phyloP scores from a whole-genome alignment of 1,140 invertebrate genomes.

The Drosophila miranda region DNA sequence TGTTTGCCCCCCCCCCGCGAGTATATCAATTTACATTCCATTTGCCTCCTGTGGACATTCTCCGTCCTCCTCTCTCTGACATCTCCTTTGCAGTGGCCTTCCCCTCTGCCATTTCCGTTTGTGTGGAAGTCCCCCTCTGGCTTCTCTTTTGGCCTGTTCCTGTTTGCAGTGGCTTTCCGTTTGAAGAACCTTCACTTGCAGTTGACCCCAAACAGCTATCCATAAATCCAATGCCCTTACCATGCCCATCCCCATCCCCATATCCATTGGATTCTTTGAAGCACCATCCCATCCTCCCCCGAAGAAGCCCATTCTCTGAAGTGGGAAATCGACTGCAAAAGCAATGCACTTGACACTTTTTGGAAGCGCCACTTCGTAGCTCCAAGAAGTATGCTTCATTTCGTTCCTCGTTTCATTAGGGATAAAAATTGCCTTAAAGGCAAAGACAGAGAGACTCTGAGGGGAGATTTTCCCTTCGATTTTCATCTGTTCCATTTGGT shows the following conservation, averaged over 20 bases:
- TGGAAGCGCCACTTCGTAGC: neutral
- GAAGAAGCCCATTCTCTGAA: constrained; percentile 30
- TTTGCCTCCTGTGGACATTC: constrained; percentile 28
- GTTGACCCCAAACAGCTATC: neutral
- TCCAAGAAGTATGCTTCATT: constrained; percentile 56
- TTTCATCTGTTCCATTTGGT: neutral
- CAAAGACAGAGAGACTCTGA: constrained; percentile 21
- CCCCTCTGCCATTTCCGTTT: no score
- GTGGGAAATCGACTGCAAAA: constrained; percentile 23
- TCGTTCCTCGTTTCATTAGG: constrained; percentile 47
- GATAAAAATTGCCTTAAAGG: constrained; percentile 37
- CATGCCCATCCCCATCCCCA: constrained; percentile 1
- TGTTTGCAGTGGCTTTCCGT: neutral
- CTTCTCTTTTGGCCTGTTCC: no score
- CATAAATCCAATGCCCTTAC: no score
- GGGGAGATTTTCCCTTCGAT: constrained; percentile 13
- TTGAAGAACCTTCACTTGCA: constrained; percentile 20
- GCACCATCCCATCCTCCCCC: constrained; percentile 22
- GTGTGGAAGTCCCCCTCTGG: neutral
- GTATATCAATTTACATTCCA: constrained; percentile 57
- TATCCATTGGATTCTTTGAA: no score
- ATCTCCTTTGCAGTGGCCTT: no score
- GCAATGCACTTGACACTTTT: constrained; percentile 75
- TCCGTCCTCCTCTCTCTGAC: no score
- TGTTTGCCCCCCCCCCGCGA: constrained; percentile 5